Evolutionary conservation across 2,113 vertebrate genomes (phyloP).

Genomic region (Lepisosteus osseus): DNA sequence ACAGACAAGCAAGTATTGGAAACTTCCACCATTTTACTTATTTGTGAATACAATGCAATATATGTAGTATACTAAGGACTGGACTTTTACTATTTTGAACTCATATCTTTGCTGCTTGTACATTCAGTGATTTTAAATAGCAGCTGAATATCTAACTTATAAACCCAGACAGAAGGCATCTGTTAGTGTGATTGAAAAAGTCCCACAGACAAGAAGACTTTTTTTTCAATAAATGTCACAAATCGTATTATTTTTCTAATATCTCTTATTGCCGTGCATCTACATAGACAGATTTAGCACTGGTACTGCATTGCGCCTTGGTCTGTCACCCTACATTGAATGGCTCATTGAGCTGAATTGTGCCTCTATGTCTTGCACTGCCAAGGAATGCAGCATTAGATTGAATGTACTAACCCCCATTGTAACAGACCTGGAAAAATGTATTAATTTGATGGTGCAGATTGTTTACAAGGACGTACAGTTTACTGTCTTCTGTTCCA

Average conservation of each 20-base stretch:
- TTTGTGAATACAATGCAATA: too few relatives aligned
- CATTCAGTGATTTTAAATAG: neutral
- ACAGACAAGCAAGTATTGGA: too few relatives aligned
- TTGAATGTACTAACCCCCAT: conserved; percentile 26
- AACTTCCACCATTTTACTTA: too few relatives aligned
- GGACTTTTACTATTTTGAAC: too few relatives aligned
- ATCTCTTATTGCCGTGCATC: conserved; percentile 28
- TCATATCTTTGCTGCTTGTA: too few relatives aligned
- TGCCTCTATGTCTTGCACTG: conserved; percentile 21
- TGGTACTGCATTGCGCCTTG: conserved; percentile 26
- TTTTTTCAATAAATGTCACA: conserved; percentile 6
- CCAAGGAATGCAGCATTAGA: neutral
- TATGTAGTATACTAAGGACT: neutral
- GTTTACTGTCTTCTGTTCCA: conserved; percentile 3
- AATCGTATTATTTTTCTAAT: neutral
- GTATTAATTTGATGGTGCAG: conserved; percentile 16
- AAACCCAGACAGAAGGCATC: conserved; percentile 4
- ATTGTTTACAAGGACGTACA: conserved; percentile 40
- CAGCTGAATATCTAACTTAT: conserved; percentile 9
- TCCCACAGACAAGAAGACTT: neutral
- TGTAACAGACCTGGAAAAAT: conserved; percentile 12
- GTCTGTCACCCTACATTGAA: conserved; percentile 24
- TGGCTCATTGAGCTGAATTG: conserved; percentile 42
- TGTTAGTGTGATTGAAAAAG: neutral
- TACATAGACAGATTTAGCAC: conserved; percentile 41